phyloP scores from a whole-genome alignment of 2,797 vertebrate species.

The Protosalanx chinensis region DNA sequence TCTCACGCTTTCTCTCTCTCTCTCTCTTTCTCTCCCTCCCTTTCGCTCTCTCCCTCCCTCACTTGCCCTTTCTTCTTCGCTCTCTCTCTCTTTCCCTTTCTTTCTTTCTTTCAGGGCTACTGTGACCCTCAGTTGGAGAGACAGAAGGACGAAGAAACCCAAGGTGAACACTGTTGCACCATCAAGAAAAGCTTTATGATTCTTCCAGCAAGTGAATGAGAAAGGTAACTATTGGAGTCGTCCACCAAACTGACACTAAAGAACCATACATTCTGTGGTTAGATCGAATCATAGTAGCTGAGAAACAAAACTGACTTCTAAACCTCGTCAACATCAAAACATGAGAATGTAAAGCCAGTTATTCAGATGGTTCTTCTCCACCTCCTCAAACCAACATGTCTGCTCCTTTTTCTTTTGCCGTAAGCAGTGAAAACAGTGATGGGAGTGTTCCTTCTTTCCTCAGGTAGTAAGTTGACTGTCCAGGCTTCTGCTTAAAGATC shows the following conservation, averaged over 20 bases:
- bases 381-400: neutral
- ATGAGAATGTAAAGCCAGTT: too few species aligned
- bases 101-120: constrained; percentile 16
- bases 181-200: constrained; percentile 35
- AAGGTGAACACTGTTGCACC: constrained; percentile 39
- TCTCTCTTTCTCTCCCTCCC: neutral
- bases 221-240: constrained; percentile 47
- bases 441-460: constrained; percentile 36
- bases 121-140: constrained; percentile 27
- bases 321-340: neutral
- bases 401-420: neutral
- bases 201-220: constrained; percentile 36
- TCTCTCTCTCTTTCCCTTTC: constrained; percentile 22
- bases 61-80: neutral
- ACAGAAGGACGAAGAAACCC: constrained; percentile 42
- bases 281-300: too few species aligned
- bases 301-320: too few species aligned
- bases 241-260: too few species aligned
- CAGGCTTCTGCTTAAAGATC: constrained; percentile 50
- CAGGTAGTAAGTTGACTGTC: constrained; percentile 62
- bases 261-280: too few species aligned
- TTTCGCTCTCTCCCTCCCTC: neutral
- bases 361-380: too few species aligned
- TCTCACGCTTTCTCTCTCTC: constrained; percentile 8
- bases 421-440: neutral